Base-by-base conservation (phyloP, 2,797 vertebrate genomes). In the Pangasius sanitwongsei region DNA sequence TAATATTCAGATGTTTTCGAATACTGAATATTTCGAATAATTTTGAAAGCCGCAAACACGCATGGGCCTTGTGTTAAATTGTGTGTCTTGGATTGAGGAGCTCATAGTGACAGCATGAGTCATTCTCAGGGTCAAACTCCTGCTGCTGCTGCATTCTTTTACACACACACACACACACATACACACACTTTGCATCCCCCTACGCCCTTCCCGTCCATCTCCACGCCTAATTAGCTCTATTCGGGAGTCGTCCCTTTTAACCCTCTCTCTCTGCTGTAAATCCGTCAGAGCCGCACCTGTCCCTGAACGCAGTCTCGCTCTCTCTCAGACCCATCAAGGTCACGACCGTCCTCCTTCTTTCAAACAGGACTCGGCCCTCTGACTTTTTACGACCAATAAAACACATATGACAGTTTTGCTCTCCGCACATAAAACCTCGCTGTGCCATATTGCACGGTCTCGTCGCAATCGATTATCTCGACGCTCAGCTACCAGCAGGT, bases 401-500 rank as follows among this genome's bases (percentile, higher is more conserved):
- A 31, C 87, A 83, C 55, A 18, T 0, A 8, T 18, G 63, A 80
- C 25, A 16, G 37, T 55, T 59, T 87, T 7, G 61, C 53, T 74
- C 41, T 87, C 16, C 25, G 2, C 55, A 6, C 31, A 48, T 59
- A 86, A 77, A 88, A 15, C 82, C 72, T 18, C 25, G 53, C 83
- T 61, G 78, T 31, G 77, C 90, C 86, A 85, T 90, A 78, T 89
- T 63, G 65, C 69, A 37, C 6, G 3, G 4, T 34, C 84, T 81
- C 15, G 41, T 53, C 34, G 41, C 57, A 70, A 86, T 74, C 37
- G 18, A 83, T 84, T 72, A 67, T 67, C 44, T 28, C 53, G 2
- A 13, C 6, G 20, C 69, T 65, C 31, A 20, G 12, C 86, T 28
- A 81, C 90, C 92, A 91, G 87, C 84, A 91, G 90, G 81, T 87